Base-by-base conservation (phyloP, 2,888 invertebrate genomes). In the Eupithecia exiguata region DNA sequence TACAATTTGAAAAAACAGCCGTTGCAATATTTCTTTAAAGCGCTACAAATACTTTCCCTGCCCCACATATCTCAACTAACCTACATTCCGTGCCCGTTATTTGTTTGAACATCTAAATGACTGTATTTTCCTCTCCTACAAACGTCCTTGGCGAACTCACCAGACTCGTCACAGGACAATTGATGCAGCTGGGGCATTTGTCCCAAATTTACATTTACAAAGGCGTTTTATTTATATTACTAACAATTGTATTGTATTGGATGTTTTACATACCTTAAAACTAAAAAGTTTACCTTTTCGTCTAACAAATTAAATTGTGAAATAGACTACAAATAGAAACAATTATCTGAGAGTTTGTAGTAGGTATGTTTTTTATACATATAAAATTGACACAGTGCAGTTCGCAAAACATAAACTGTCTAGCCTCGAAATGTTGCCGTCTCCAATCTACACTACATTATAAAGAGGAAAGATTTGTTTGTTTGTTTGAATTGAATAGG, bases 81-180 rank as follows among this genome's bases (percentile, higher is more conserved):
- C 79, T 72, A 80, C 78, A 80, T 80, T 80, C 80, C 76, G 66
- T 72, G 73, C 75, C 75, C 76, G 70, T 69, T 75, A 76, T 77
- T 77, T 79, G 79, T 80, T 78, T 77, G 80, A 78, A 78, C 76
- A 78, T 77, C 77, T 77, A 79, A 79, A 79, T 78, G 76, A 79
- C 80, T 80, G 70, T 80, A 80, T 80, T 79, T 80, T 77, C 79
- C 74, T 79, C 77, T 71, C 77, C 80, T 77, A 74, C 72, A 77
- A 78, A 75, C 66, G 78, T 77, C 79, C 78, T 79, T 79, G 78
- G 73, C 69, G 75, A 78, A 74, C 78, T 74, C 68, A 77, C 75
- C 63, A 77, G 69, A 70, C 71, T 69, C 53, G n/a, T 5, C 49
- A 73, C 66, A 71, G 71, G 12, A 49, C 30, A 74, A 63, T 14